Evolutionary conservation across 37 sponge, comb jelly and placozoan genomes (phyloP), one percentile per base, ranked within the genome.

Genomic region (Ianthella basta): DNA sequence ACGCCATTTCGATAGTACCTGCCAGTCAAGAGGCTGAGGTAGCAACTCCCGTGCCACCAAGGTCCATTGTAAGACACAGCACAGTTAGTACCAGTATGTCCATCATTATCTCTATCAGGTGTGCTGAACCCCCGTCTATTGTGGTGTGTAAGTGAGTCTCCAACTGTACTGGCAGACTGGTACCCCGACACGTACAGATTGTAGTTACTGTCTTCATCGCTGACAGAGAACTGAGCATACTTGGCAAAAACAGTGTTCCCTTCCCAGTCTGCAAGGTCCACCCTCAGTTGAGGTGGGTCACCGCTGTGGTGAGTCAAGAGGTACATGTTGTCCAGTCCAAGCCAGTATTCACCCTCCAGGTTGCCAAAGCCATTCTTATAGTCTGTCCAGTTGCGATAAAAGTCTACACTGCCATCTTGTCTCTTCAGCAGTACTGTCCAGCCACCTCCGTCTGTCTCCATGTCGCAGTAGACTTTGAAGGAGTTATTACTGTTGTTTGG

Each of bases 291-390:
- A 41, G 78, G 12, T 41, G 35, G 0, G n/a, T 24, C n/a, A 39
- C 54, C 24, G 20, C 78, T 36, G 5, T 24, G 50, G 50, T 63
- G 8, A n/a, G 78, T 75, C 38, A 75, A 44, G 40, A 39, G 54
- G 37, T 75, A n/a, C 44, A 75, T 32, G 23, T 75, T 75, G 13
- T 75, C 78, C 78, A 75, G 23, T 19, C 53, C 78, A 24, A 75
- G 78, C 78, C 78, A 75, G 53, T 75, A 10, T 50, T 75, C 78
- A 4, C 53, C 53, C 12, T 41, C 37, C 4, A 50, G 54, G 25
- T 24, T 75, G n/a, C 78, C 78, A 75, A 75, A 75, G 20, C 78
- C 78, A 2, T 41, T 50, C 25, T 24, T 36, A 23, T 75, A 75
- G 53, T 75, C 32, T 12, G 6, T n/a, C 54, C 54, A 75, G 23